Base-by-base conservation (phyloP, 2,888 invertebrate genomes). In the Himalopsyche tibetana region DNA sequence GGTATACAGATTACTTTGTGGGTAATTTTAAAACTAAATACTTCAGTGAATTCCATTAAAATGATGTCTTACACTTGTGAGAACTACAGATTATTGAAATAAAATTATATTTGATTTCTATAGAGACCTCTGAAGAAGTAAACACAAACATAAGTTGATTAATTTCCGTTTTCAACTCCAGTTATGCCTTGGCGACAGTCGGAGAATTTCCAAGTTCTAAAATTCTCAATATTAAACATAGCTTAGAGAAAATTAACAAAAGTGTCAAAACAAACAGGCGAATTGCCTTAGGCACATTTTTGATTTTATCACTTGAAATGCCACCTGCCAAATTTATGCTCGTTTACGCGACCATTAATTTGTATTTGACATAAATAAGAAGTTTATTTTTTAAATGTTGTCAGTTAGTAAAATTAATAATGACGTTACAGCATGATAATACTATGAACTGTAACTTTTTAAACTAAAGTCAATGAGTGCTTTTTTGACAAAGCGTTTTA, bases 121-220 rank as follows among this genome's bases (percentile, higher is more conserved):
- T 51, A 15, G 51, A 51, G 51, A 51, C 51, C 15, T 51, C 51
- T 51, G 15, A 63, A 63, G 19, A 63, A 63, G 63, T 63, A 19
- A 63, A 11, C 28, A 19, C n/a, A 56, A 56, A n/a, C 19, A 56
- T 63, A 63, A 63, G 63, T 63, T 63, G 63, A 63, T 63, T 28
- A 63, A 63, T 63, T 63, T 63, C 63, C 63, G 63, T 63, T 63
- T 28, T 19, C 63, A 19, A 8, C 28, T 63, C 19, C 28, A 63
- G n/a, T 63, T 63, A 63, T 63, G n/a, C 19, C 28, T 63, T 63
- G 63, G 63, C 63, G 63, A 63, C 63, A 63, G 63, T 63, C 63
- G 63, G 63, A 63, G 63, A 51, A 51, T 63, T 63, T 63, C 28
- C 63, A 51, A 51, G 63, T 63, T 63, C 28, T 63, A 9, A n/a